Evolutionary conservation across 2,113 vertebrate genomes (phyloP), one percentile per base, ranked within the genome.

Genomic region (Glaucomys volans): DNA sequence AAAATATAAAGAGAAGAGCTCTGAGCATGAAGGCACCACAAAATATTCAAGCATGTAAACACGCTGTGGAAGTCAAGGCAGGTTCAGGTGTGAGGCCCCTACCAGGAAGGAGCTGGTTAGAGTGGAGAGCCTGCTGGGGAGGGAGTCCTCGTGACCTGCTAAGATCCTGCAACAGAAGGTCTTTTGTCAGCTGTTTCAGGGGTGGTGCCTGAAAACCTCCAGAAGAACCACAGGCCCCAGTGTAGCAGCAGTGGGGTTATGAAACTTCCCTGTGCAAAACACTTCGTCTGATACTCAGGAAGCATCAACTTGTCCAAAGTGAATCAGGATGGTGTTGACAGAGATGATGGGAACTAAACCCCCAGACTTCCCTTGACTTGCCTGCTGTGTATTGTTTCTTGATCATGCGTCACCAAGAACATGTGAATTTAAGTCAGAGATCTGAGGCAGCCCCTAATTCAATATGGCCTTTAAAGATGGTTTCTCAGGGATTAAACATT

Each of bases 21-120:
- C 11, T 1, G 18, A 4, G 42, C 17, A 18, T 10, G 28, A 26
- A 13, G 37, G 24, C 3, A 0, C 67, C 5, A 9, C 0, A 6
- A 9, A 1, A 50, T 1, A 8, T 35, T 5, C 8, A 44, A 47
- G 59, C 2, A 1, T 12, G 8, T 1, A 30, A 81, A 59, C 11
- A 71, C 52, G 40, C 42, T 7, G 1, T 22, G 54, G 24, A 35
- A 76, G 77, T 4, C 42, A 24, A 17, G 52, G 9, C 3, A 24
- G 32, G 44, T 81, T 50, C 77, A 11, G 2, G n/a, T 62, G 40
- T 83, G 44, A 81, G 74, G 72, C 12, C 59, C 37, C 37, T 44
- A 42, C 50, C 52, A 30, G 82, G 66, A 22, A 81, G 64, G 64
- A 75, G 71, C 18, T 30, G 8, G 50, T 40, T 8, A 0, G 22